These are phyloP conservation scores for Drosophila cognata DNA, from an alignment of 2,888 invertebrate genomes.

Conservation along the genomic window DNA sequence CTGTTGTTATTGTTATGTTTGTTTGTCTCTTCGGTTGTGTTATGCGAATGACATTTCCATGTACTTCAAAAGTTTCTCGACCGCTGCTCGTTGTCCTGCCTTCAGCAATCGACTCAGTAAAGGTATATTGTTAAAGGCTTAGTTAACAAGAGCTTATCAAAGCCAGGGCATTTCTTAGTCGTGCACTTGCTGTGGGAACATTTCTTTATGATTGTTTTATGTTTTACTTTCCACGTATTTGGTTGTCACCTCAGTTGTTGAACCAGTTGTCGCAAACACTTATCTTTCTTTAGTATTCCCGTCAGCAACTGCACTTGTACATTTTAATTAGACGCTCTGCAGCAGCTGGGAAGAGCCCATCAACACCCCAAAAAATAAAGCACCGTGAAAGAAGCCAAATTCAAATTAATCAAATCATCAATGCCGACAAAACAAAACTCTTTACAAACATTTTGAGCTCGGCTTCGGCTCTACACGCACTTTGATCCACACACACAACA, in stretches of 20 bases:
- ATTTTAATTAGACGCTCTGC: constrained; percentile 68
- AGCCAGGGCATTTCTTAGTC: constrained; percentile 23
- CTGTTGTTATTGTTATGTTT: constrained; percentile 28
- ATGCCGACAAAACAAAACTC: constrained; percentile 35
- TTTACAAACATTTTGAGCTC: constrained; percentile 16
- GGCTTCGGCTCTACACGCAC: constrained; percentile 34
- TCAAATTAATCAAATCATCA: constrained; percentile 79
- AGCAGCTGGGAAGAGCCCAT: constrained; percentile 16
- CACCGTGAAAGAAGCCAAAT: constrained; percentile 44
- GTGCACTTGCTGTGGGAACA: constrained; percentile 64
- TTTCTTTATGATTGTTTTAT: constrained; percentile 77
- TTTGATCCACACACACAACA: constrained; percentile 61
- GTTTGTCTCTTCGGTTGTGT: constrained; percentile 53
- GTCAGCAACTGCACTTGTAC: constrained; percentile 36
- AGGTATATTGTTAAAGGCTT: background rate
- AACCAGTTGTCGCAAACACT: constrained; percentile 50
- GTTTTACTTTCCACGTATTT: constrained; percentile 75
- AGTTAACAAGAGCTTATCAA: background rate
- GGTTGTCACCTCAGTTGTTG: constrained; percentile 31
- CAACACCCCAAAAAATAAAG: constrained; percentile 34
- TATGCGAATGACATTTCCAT: constrained; percentile 81
- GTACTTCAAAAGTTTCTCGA: constrained; percentile 77
- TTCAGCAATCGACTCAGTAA: background rate
- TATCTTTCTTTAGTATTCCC: constrained; percentile 6
- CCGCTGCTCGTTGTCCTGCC: constrained; percentile 68